phyloP scores from a whole-genome alignment of 2,797 vertebrate genomes.

The Eupleurogrammus muticus region DNA sequence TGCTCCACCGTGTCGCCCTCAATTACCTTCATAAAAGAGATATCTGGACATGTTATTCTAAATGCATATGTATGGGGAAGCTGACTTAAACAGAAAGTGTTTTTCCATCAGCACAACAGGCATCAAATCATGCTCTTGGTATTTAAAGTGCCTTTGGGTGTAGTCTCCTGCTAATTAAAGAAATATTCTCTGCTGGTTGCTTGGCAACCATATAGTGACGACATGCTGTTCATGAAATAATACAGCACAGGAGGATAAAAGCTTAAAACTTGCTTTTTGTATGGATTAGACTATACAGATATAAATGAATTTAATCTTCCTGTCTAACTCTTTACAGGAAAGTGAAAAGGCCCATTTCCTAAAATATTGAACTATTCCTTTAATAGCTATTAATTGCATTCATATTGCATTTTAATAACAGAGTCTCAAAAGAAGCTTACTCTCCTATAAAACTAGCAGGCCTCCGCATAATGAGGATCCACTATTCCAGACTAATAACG shows the following conservation, averaged over 20 bases:
- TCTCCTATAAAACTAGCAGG: neutral
- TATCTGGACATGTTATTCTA: neutral
- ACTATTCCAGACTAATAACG: neutral
- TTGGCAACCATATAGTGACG: too few species aligned
- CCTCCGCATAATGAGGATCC: neutral
- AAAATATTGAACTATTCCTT: too few species aligned
- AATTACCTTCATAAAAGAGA: neutral
- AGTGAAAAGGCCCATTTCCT: too few species aligned
- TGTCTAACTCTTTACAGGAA: too few species aligned
- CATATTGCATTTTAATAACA: neutral
- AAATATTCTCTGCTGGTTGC: too few species aligned
- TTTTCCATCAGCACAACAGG: neutral
- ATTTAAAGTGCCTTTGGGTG: neutral
- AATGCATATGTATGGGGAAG: neutral
- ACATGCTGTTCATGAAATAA: too few species aligned
- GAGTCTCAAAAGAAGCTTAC: neutral
- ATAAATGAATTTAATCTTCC: too few species aligned
- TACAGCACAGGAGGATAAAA: too few species aligned
- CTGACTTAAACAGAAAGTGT: neutral
- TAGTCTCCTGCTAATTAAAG: neutral
- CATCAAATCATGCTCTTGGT: neutral
- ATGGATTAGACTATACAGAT: too few species aligned
- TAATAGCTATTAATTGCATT: neutral
- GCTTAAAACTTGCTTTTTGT: too few species aligned
- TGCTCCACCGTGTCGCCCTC: too few species aligned